Evolutionary conservation across 2,888 invertebrate genomes (phyloP).

Genomic region (Camponotus fellah): DNA sequence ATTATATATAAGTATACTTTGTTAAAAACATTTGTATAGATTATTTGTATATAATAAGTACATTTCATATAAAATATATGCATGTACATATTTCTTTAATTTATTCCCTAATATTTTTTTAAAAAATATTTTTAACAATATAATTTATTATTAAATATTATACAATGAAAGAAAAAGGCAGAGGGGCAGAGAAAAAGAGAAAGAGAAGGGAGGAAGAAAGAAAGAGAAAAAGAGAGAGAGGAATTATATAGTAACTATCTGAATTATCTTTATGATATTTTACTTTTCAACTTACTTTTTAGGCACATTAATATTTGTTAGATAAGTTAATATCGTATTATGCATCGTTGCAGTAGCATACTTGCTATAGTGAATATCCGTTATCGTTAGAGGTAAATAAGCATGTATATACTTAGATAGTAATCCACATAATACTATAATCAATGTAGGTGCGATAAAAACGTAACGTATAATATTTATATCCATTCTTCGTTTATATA

Average conservation of each 20-base stretch:
- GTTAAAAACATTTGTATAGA: no score
- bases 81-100: no score
- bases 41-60: no score
- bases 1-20: no score
- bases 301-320: constrained; percentile 89
- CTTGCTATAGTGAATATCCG: constrained; percentile 91
- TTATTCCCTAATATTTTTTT: neutral
- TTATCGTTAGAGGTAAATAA: constrained; percentile 89
- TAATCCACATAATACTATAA: constrained; percentile 85
- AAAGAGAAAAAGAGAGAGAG: neutral
- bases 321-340: constrained; percentile 79
- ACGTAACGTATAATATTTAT: neutral
- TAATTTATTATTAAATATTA: constrained; percentile 4
- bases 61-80: no score
- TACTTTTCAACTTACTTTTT: constrained; percentile 87
- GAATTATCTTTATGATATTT: neutral
- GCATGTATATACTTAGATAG: constrained; percentile 90
- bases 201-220: no score
- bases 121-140: constrained; percentile 12
- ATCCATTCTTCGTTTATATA: neutral
- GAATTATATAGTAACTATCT: neutral
- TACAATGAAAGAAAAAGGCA: no score
- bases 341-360: constrained; percentile 88
- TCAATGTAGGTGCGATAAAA: neutral
- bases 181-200: no score